Base-by-base conservation (phyloP, 2,888 invertebrate genomes). In the Luperina nickerlii region DNA sequence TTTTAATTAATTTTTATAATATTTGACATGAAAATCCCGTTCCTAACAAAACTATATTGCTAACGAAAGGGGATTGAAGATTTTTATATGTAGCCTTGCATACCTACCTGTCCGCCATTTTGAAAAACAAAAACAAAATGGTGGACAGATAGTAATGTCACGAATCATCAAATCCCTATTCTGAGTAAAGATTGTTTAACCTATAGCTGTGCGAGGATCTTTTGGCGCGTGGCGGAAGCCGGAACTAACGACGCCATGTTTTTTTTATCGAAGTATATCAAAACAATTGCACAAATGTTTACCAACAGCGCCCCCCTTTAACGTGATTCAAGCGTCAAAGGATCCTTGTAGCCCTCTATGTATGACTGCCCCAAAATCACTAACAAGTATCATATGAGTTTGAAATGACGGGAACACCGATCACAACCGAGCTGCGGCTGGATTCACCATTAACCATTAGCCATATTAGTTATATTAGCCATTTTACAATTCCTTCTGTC, bases 1-100 rank as follows among this genome's bases (percentile, higher is more conserved):
- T 74, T 38, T 74, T 69, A 62, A 38, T 63, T 78, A 60, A 74
- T 65, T 62, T 2, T 72, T 66, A 32, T 84, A 71, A 38, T 65
- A 66, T 67, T 70, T 71, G 6, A 9, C 65, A 42, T 57, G 13
- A 32, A 57, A 32, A 20, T 66, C 65, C 45, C 18, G 4, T 9
- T 62, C 38, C 2, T 62, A 45, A 67, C 15, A 48, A 73, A 76
- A 54, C 11, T 60, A 5, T 8, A 38, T 54, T 15, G 5, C 9
- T 32, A 70, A 70, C 9, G 9, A 51, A 11, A 20, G 54, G 15
- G 54, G 7, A 24, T 57, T 57, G 24, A 57, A 24, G 24, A 24
- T 54, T 54, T 54, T 54, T 54, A 20, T 7, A 54, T 20, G 54
- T 8, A 7, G 18, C 54, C 54, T 20, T 3, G 54, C 20, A 54